Evolutionary conservation across 2,113 vertebrate genomes (phyloP), one percentile per base, ranked within the genome.

Genomic region (Pollimyrus isidori): DNA sequence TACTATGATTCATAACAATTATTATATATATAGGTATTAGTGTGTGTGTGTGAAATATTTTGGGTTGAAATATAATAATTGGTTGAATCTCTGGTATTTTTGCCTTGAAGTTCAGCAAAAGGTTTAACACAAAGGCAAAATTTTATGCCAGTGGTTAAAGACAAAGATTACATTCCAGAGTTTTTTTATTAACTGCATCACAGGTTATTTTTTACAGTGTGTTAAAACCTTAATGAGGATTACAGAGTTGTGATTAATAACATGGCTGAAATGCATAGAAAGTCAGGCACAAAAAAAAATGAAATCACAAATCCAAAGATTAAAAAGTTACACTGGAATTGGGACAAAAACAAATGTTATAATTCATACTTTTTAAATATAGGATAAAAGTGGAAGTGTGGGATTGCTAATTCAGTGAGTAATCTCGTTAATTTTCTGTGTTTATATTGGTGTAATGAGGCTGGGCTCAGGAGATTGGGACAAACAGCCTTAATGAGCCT

Each of bases 61-160:
- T 7, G 4, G 73, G 7, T 58, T 19, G 88, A 56, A 21, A 21
- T 19, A 53, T 21, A 53, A 56, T 85, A 26, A 89, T 35, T 53
- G n/a, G 48, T 15, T 53, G 50, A 80, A 48, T 56, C 49, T n/a
- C 42, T 35, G 42, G 26, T 88, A 58, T 15, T 26, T 58, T 80
- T 76, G 26, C 73, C 42, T 45, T 84, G 39, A 56, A 13, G 53
- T 19, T 23, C 39, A 62, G 69, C 19, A 56, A 42, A 45, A 45
- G 89, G 21, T 88, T 21, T 46, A 90, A n/a, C 48, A 19, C 39
- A 23, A 83, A 45, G 53, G 15, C 45, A 56, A 88, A 56, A 48
- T 82, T 90, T 58, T 83, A 83, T 35, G 35, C 11, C 49, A n/a
- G 2, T n/a, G 42, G 56, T 89, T 42, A 86, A 89, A 89, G n/a